phyloP scores from a whole-genome alignment of 2,113 vertebrate genomes.

The Campylomormyrus numenius region DNA sequence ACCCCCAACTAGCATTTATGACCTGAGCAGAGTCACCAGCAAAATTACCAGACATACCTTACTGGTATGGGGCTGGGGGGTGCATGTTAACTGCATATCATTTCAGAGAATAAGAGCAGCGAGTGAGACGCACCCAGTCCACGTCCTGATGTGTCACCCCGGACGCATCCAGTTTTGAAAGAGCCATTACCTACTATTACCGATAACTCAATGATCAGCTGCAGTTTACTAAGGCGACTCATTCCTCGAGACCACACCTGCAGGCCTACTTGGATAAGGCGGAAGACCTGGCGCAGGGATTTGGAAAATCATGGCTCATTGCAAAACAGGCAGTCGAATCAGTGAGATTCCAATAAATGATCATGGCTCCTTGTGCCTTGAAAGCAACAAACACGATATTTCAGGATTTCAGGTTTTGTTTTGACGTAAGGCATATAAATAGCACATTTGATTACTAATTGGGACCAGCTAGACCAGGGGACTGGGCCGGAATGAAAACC shows the following conservation, averaged over 20 bases:
- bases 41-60: background rate
- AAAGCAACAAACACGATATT: background rate
- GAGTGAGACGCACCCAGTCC: background rate
- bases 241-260: background rate
- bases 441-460: background rate
- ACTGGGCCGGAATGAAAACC: background rate
- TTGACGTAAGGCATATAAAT: background rate
- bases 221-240: background rate
- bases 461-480: background rate
- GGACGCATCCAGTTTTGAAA: background rate
- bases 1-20: background rate
- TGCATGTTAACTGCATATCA: background rate
- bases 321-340: background rate
- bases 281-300: background rate
- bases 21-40: background rate
- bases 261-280: background rate
- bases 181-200: background rate
- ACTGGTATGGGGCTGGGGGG: background rate
- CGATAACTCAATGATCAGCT: background rate
- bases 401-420: background rate
- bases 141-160: background rate
- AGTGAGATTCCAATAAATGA: background rate
- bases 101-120: background rate
- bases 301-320: background rate
- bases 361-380: background rate